Evolutionary conservation across 2,113 vertebrate genomes (phyloP).

Genomic region (Dicerorhinus sumatrensis): DNA sequence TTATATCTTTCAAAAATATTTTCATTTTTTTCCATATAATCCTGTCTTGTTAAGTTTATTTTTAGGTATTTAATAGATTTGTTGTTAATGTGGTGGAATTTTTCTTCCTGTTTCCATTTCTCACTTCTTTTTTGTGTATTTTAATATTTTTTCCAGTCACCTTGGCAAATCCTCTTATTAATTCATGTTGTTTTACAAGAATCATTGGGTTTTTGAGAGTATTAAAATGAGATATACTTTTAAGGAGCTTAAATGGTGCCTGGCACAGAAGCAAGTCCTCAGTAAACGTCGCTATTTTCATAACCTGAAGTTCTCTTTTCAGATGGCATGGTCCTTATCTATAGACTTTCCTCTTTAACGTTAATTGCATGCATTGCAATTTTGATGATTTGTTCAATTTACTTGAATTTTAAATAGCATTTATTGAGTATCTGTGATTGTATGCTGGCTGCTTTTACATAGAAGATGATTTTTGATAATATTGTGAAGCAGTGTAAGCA

Average conservation of each 20-base stretch:
- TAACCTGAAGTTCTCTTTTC: neutral
- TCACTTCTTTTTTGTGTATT: neutral
- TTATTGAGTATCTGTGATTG: slow-evolving; percentile 10
- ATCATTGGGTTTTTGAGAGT: neutral
- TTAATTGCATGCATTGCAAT: neutral
- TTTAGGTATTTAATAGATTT: slow-evolving; percentile 13
- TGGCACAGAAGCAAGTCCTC: neutral
- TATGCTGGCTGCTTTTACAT: neutral
- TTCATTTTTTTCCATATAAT: neutral
- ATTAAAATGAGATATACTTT: neutral
- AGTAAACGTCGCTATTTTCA: neutral
- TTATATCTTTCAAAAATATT: neutral
- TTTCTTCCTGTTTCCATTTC: neutral
- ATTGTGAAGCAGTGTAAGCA: neutral
- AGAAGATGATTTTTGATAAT: neutral
- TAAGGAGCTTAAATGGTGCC: neutral
- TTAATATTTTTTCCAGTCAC: slow-evolving; percentile 26
- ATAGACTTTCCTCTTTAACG: neutral
- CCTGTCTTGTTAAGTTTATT: neutral
- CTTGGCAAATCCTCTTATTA: neutral
- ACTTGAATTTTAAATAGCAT: neutral
- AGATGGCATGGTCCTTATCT: neutral
- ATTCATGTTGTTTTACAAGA: neutral
- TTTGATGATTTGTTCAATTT: slow-evolving; percentile 9
- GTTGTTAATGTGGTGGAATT: neutral